Conservation (phyloP, 37 sponge, comb jelly and placozoan species). For the Beroe forskalii region DNA sequence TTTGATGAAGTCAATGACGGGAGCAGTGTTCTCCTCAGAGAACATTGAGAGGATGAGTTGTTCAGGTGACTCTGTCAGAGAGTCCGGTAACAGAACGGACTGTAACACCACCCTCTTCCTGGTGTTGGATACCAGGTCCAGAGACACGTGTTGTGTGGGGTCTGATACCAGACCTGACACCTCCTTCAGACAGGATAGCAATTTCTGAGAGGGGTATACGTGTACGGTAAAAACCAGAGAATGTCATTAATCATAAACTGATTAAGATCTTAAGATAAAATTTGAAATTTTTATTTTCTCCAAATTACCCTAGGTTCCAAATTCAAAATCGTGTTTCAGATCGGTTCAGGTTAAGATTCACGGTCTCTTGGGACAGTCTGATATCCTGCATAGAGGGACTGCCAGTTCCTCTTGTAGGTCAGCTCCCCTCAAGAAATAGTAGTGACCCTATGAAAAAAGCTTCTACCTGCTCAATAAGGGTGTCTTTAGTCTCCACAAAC, state of each 20-base stretch:
- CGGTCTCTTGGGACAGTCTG: too few relatives aligned
- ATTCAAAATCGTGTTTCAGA: too few relatives aligned
- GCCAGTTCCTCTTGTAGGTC: too few relatives aligned
- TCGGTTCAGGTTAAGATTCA: too few relatives aligned
- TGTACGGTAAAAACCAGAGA: too few relatives aligned
- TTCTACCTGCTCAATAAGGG: conserved; percentile 9
- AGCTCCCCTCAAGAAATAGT: neutral
- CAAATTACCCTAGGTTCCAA: too few relatives aligned
- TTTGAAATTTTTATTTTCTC: too few relatives aligned
- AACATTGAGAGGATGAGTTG: conserved; percentile 3
- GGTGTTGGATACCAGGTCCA: conserved; percentile 1
- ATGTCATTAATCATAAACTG: too few relatives aligned
- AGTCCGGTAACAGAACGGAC: neutral
- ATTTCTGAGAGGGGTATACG: neutral
- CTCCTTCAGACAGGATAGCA: neutral
- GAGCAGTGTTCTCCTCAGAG: conserved; percentile 30
- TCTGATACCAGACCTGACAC: neutral
- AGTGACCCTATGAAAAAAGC: neutral
- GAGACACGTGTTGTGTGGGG: neutral
- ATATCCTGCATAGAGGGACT: too few relatives aligned
- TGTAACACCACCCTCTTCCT: conserved; percentile 22
- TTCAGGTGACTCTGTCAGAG: neutral
- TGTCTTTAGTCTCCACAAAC: conserved; percentile 1
- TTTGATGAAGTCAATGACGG: conserved; percentile 24
- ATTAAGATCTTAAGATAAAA: too few relatives aligned